A percentile compares a stretch with the other conserved stretches of the same genome.
Evolutionary conservation across 2,113 vertebrate species (phyloP).

Genomic region (Crotalus tigris): DNA sequence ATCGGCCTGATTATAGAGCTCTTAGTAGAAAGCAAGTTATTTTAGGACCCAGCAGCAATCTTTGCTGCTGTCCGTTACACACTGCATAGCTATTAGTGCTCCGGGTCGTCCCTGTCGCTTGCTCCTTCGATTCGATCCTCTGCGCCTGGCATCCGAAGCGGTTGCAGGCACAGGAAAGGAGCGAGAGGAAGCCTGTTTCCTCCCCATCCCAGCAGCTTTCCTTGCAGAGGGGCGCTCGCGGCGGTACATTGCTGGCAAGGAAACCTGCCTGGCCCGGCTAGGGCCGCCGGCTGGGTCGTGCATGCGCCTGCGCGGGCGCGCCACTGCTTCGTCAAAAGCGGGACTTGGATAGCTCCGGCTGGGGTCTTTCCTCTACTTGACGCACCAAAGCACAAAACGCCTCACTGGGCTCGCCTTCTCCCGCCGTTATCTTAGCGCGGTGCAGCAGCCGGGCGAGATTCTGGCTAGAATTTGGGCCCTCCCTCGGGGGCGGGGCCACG

Average conservation of each 20-base stretch:
- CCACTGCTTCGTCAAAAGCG: not conserved
- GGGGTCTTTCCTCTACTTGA: not conserved
- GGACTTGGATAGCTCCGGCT: not conserved
- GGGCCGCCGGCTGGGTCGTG: not conserved
- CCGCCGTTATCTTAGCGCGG: not conserved
- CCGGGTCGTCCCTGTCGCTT: not conserved
- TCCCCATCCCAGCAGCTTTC: not conserved
- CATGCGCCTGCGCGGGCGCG: conserved; percentile 1
- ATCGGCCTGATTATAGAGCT: not conserved
- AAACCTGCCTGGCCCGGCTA: not conserved
- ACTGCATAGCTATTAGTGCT: not conserved
- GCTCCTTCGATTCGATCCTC: not conserved
- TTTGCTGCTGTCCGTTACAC: not conserved
- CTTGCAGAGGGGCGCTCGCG: not conserved
- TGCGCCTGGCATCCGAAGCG: not conserved
- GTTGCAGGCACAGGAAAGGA: not conserved
- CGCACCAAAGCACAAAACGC: not conserved
- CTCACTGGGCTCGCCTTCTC: not conserved
- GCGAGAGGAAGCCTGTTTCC: not conserved
- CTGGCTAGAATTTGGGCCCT: not conserved
- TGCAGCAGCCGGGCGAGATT: not conserved
- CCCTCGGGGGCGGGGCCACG: not conserved
- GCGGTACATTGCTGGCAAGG: not conserved
- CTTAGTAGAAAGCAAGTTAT: not conserved
- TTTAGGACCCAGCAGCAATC: conserved; percentile 35